phyloP scores from a whole-genome alignment of 2,113 vertebrate genomes.

The Tachycineta bicolor region DNA sequence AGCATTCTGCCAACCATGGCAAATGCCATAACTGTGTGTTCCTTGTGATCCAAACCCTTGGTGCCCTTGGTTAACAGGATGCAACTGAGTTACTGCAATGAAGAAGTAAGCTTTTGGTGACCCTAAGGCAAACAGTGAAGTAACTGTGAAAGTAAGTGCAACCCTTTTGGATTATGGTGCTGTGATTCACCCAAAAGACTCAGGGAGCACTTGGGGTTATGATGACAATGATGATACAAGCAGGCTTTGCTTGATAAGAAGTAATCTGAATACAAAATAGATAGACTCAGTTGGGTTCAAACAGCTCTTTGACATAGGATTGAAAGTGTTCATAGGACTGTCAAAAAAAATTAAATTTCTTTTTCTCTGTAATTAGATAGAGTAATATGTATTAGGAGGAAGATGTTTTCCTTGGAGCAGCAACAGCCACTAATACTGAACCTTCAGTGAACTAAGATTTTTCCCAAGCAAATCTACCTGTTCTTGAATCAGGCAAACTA shows the following conservation, averaged over 20 bases:
- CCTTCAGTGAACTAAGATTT: neutral
- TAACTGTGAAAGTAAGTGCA: neutral
- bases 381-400: neutral
- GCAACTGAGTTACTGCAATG: neutral
- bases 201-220: neutral
- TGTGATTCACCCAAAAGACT: neutral
- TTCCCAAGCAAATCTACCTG: neutral
- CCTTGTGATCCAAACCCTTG: neutral
- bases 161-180: fast-evolving
- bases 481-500: neutral
- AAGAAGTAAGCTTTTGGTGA: neutral
- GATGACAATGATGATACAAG: neutral
- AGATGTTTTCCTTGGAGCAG: neutral
- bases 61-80: neutral
- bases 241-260: neutral
- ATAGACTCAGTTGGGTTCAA: neutral
- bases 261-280: neutral
- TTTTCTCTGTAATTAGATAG: neutral
- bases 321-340: neutral
- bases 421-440: neutral
- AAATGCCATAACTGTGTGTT: neutral
- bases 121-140: neutral
- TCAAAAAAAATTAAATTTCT: neutral
- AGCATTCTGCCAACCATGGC: neutral
- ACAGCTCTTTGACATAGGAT: neutral